Conservation (phyloP, 2,113 vertebrate genomes). For the Tretioscincus oriximinensis region DNA sequence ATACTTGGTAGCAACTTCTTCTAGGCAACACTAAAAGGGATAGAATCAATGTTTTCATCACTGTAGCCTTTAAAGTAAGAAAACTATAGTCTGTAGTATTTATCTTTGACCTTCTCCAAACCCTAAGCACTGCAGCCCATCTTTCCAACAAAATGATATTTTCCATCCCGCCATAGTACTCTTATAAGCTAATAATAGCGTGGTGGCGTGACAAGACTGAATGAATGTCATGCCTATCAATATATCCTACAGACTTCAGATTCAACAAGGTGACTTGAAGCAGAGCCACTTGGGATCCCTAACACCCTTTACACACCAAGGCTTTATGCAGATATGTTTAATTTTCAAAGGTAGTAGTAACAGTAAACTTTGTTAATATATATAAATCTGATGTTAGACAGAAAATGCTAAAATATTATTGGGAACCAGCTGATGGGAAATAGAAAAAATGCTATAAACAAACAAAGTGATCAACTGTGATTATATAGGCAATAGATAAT, state of each 20-base stretch:
- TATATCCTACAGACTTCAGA: conserved; percentile 50
- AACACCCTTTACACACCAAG: conserved; percentile 25
- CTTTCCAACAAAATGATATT: conserved; percentile 33
- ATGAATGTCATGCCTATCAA: conserved; percentile 50
- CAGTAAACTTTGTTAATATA: background rate
- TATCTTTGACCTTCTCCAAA: conserved; percentile 41
- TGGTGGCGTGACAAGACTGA: conserved; percentile 56
- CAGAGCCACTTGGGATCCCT: conserved; percentile 17
- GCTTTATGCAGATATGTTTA: background rate
- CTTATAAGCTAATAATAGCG: conserved; percentile 71
- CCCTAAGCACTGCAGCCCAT: conserved; percentile 45
- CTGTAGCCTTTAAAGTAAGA: conserved; percentile 44
- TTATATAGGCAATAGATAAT: background rate
- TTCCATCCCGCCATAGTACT: conserved; percentile 61
- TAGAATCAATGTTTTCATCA: conserved; percentile 16
- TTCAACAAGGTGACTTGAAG: conserved; percentile 59
- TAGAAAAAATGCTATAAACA: conserved; percentile 26
- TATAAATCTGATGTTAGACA: background rate
- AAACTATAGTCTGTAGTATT: conserved; percentile 15
- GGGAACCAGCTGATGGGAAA: background rate
- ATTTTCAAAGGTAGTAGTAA: background rate
- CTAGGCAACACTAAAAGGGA: conserved; percentile 4
- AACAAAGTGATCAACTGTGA: background rate
- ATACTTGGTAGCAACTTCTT: background rate
- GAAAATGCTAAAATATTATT: conserved; percentile 4